phyloP scores from a whole-genome alignment of 2,797 vertebrate species.

The Sus cebifrons region DNA sequence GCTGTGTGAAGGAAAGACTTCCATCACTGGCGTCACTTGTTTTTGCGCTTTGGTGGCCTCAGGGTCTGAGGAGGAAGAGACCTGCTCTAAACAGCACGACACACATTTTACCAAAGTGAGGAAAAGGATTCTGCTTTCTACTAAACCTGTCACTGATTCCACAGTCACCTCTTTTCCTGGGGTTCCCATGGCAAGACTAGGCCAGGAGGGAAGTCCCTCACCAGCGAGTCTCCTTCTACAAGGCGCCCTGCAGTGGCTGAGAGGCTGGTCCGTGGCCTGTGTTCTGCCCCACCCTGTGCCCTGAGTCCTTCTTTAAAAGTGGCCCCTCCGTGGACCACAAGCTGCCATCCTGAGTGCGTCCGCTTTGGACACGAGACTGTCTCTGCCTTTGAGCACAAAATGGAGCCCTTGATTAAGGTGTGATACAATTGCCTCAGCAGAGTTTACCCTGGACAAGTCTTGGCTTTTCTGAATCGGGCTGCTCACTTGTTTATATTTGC shows the following conservation, averaged over 20 bases:
- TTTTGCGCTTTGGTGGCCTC: not conserved
- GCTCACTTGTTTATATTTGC: not conserved
- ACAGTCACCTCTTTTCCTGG: not conserved
- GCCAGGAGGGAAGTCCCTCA: not conserved
- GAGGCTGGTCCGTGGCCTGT: not conserved
- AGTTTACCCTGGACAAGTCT: slow-evolving; percentile 20
- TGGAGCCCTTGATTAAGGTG: slow-evolving; percentile 10
- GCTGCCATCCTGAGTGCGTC: not conserved
- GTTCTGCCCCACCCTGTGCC: not conserved
- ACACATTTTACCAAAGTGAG: not conserved
- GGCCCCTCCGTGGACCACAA: not conserved
- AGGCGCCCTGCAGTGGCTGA: not conserved
- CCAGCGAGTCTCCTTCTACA: not conserved
- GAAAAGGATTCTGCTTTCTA: not conserved
- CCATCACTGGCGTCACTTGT: not conserved
- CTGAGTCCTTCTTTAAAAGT: not conserved
- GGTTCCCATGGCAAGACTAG: not conserved
- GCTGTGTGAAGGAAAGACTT: not conserved
- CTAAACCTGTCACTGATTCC: not conserved
- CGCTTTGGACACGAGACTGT: not conserved
- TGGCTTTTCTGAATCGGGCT: not conserved
- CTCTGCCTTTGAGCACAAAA: slow-evolving; percentile 15
- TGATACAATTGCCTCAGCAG: not conserved
- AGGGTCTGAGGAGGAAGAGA: not conserved
- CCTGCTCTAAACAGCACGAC: not conserved